Base-by-base conservation (phyloP, 2,888 invertebrate genomes). In the Tetranychus piercei region DNA sequence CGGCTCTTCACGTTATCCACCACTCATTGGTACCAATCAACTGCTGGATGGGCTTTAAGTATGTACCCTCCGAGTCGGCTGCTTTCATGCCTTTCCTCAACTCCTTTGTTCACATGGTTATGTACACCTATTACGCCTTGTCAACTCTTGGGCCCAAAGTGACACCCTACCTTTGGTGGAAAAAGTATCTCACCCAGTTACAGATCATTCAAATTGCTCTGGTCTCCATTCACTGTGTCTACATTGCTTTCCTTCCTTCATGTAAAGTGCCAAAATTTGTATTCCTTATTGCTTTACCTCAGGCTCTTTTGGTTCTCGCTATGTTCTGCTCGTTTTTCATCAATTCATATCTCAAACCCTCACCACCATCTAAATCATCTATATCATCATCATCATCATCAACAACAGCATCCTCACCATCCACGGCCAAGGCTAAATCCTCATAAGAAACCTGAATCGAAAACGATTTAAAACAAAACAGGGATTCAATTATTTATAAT, bases 161-260 rank as follows among this genome's bases (percentile, higher is more conserved):
- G 44, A 76, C 75, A 44, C 77, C 77, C 1, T 79, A 76, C 75
- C 76, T 79, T 15, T 79, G 79, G 79, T 79, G 79, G 79, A 79
- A 79, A 75, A 77, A 77, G 74, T 78, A 79, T 75, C 76, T 79
- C 71, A 79, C 79, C 64, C 75, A 75, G 44, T 70, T 78, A 15
- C 79, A 79, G 73, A 77, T 79, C 44, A 73, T 76, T 6, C 79
- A 79, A 66, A 78, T 79, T 72, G 74, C 78, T 1, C 44, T 76
- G 73, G 64, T 73, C 2, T 45, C 64, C 64, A 23, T 73, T 23
- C 73, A 73, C 22, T 73, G 73, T 65, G 64, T 73, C 20, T 73
- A 73, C 73, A 65, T 73, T 23, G 73, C 64, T 7, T 18, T 64
- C 9, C 15, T 65, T 15, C 73, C 73, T 22, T 23, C 55, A 23